phyloP scores from a whole-genome alignment of 30 jellyfish, hydroid and myxozoan genomes.

The Rhopilema esculentum region DNA sequence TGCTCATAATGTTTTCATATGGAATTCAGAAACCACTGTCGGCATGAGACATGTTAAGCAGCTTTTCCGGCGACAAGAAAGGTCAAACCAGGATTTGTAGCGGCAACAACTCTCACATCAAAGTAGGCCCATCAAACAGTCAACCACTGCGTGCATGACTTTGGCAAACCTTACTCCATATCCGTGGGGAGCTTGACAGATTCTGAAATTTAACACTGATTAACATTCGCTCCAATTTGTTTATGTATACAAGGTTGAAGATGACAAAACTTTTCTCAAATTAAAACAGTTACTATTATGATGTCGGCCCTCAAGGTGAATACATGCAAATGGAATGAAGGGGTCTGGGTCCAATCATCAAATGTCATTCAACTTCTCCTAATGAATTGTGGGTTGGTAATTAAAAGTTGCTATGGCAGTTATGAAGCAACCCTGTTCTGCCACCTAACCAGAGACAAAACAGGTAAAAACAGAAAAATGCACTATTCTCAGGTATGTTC shows the following conservation, averaged over 20 bases:
- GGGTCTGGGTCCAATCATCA: constrained; percentile 63
- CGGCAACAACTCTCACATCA: constrained; percentile 29
- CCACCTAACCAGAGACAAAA: not conserved
- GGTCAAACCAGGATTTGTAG: constrained; percentile 71
- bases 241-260: not conserved
- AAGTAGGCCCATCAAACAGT: constrained; percentile 17
- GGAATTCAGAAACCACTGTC: constrained; percentile 49
- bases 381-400: constrained; percentile 10
- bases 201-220: not conserved
- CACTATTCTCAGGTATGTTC: too few species aligned
- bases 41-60: constrained; percentile 67
- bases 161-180: not conserved
- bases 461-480: not conserved
- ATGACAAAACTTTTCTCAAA: not conserved
- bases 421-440: constrained; percentile 21
- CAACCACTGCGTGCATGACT: not conserved
- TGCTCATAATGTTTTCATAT: constrained; percentile 66
- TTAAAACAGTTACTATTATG: not conserved
- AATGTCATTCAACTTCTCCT: constrained; percentile 53
- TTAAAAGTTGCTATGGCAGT: constrained; percentile 22
- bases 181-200: not conserved
- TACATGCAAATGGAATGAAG: constrained; percentile 76
- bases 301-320: constrained; percentile 57
- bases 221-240: not conserved
- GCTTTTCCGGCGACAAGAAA: constrained; percentile 73